These are phyloP conservation scores for Rostratula benghalensis DNA, from an alignment of 2,113 vertebrate species.

Conservation along the genomic window DNA sequence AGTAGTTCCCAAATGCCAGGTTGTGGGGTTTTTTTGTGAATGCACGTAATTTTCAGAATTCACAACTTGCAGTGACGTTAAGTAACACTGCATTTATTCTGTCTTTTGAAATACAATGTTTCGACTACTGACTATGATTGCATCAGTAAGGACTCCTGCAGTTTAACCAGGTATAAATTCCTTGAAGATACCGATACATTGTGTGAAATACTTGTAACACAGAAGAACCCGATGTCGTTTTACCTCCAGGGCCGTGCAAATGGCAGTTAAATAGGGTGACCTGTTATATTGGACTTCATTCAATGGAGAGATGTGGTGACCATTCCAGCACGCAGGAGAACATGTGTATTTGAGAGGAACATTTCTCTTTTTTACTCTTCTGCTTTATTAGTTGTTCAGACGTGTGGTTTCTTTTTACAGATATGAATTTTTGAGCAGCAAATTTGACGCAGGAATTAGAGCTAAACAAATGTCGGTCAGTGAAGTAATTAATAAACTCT, in stretches of 20 bases:
- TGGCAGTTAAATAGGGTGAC: neutral
- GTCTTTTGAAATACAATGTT: neutral
- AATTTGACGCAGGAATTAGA: neutral
- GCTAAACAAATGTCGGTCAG: neutral
- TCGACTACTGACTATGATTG: neutral
- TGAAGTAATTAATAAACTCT: neutral
- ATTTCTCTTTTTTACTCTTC: neutral
- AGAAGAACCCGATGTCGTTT: neutral
- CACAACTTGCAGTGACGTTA: neutral
- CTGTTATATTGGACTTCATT: neutral
- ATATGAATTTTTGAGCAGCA: neutral
- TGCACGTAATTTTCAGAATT: neutral
- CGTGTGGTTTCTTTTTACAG: neutral
- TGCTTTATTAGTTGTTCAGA: neutral
- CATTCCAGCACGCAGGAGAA: rapidly evolving
- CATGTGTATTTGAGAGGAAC: rapidly evolving
- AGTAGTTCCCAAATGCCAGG: neutral
- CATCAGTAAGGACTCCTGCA: neutral
- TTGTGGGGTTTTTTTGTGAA: neutral
- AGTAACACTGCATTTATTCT: neutral
- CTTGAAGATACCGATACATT: neutral
- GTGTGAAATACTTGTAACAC: rapidly evolving
- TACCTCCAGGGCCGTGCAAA: neutral
- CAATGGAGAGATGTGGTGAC: neutral
- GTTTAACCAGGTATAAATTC: neutral